phyloP scores from a whole-genome alignment of 1,140 invertebrate species.

The Drosophila eugracilis region DNA sequence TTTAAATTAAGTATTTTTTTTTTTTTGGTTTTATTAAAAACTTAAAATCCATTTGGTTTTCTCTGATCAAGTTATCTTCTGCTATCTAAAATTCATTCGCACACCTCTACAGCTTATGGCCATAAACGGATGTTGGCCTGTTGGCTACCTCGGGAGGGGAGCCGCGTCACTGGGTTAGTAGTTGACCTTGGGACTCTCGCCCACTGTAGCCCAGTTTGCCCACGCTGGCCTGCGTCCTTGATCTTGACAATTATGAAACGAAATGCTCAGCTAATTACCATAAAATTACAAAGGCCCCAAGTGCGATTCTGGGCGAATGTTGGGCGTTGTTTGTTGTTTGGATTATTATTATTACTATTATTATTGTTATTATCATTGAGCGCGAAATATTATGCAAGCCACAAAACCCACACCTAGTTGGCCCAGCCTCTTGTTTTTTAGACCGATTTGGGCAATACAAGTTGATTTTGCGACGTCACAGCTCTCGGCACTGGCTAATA shows the following conservation, averaged over 20 bases:
- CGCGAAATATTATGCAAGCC: conserved; percentile 54
- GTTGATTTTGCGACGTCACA: conserved; percentile 39
- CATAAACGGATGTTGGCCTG: conserved; percentile 42
- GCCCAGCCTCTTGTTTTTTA: conserved; percentile 31
- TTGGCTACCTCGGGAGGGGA: conserved; percentile 33
- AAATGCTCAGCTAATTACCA: conserved; percentile 68
- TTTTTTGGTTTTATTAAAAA: no score
- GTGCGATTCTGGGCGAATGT: conserved; percentile 37
- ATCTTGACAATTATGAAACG: conserved; percentile 74
- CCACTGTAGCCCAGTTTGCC: no score
- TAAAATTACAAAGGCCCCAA: conserved; percentile 67
- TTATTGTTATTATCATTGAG: conserved; percentile 40
- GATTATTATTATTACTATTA: conserved; percentile 44
- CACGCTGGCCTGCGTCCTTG: conserved; percentile 61
- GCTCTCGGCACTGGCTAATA: background rate
- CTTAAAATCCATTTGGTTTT: no score
- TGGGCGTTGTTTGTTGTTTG: conserved; percentile 8
- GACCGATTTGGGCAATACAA: conserved; percentile 59
- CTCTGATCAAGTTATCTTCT: background rate
- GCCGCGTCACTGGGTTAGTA: background rate
- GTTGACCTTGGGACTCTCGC: conserved; percentile 19
- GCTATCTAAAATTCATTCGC: background rate
- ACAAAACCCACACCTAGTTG: conserved; percentile 29
- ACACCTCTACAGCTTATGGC: conserved; percentile 3
- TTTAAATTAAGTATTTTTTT: no score